These are phyloP conservation scores for Perca schrenkii DNA, from an alignment of 2,113 vertebrate genomes.

Conservation along the genomic window DNA sequence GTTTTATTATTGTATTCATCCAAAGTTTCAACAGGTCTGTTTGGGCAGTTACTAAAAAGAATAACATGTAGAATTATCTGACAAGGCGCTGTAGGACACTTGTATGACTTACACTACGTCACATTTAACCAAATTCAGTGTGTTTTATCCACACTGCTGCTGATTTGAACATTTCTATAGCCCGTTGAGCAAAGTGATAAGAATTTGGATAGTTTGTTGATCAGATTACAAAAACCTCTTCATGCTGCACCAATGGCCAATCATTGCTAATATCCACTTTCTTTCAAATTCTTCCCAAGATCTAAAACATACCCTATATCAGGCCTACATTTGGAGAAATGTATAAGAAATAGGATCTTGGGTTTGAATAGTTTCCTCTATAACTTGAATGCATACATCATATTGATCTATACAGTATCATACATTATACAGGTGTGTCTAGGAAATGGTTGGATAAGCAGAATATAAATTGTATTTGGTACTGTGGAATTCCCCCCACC, in stretches of 20 bases:
- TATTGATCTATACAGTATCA: not conserved
- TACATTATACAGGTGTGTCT: not conserved
- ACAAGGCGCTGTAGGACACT: not conserved
- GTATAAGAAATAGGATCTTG: not conserved
- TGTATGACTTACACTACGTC: not conserved
- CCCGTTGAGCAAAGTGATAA: not conserved
- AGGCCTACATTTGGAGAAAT: not conserved
- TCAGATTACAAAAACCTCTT: not conserved
- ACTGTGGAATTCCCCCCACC: not conserved
- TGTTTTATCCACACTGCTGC: not conserved
- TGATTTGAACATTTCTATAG: not conserved
- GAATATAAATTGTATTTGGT: not conserved
- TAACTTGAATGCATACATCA: not conserved
- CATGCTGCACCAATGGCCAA: not conserved
- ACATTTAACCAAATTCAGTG: not conserved
- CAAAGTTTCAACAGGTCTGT: not conserved
- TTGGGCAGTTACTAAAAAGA: not conserved
- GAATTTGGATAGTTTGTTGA: not conserved
- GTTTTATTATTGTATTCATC: not conserved
- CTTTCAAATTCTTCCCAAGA: not conserved
- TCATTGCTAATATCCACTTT: not conserved
- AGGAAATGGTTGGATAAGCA: not conserved
- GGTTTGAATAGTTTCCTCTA: not conserved
- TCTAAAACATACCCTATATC: not conserved
- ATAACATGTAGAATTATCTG: constrained; percentile 2